Percentiles rank a stretch among this genome's conserved stretches.
Evolutionary conservation across 2,888 invertebrate species (phyloP).

Genomic region (Oligia strigilis): DNA sequence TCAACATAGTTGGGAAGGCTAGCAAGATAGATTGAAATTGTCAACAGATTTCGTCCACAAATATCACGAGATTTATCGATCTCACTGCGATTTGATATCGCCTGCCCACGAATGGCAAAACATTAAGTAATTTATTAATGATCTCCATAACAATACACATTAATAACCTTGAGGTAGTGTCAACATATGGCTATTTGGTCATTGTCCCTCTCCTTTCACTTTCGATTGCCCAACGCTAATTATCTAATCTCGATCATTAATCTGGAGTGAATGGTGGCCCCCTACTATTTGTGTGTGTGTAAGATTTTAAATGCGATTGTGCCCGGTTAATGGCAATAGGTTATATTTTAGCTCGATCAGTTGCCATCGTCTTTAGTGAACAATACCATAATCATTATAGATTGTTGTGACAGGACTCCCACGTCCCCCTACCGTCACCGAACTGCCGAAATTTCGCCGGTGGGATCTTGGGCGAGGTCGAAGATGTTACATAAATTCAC

Average conservation of each 20-base stretch:
- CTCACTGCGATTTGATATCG: not conserved
- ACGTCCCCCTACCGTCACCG: no score
- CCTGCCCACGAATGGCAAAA: slow-evolving; percentile 26
- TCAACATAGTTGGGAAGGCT: no score
- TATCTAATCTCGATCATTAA: slow-evolving; percentile 82
- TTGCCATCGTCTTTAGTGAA: no score
- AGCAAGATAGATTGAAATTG: no score
- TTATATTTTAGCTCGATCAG: no score
- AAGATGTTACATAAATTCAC: no score
- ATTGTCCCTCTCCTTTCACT: slow-evolving; percentile 80
- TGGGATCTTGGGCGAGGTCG: no score
- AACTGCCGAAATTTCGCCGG: no score
- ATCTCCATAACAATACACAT: slow-evolving; percentile 51
- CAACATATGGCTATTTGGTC: slow-evolving; percentile 74
- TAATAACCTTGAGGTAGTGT: slow-evolving; percentile 64
- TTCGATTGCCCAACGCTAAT: slow-evolving; percentile 78
- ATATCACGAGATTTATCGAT: slow-evolving; percentile 12
- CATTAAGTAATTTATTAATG: slow-evolving; percentile 40
- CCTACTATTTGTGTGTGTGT: slow-evolving; percentile 53
- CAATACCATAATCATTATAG: no score
- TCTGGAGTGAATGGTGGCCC: slow-evolving; percentile 72
- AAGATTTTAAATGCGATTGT: not conserved
- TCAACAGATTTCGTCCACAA: not conserved
- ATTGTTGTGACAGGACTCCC: no score
- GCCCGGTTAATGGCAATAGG: not conserved